A percentile compares a stretch with the other conserved stretches of the same genome.
phyloP scores from a whole-genome alignment of 2,113 vertebrate species.

The Uropsilus gracilis region DNA sequence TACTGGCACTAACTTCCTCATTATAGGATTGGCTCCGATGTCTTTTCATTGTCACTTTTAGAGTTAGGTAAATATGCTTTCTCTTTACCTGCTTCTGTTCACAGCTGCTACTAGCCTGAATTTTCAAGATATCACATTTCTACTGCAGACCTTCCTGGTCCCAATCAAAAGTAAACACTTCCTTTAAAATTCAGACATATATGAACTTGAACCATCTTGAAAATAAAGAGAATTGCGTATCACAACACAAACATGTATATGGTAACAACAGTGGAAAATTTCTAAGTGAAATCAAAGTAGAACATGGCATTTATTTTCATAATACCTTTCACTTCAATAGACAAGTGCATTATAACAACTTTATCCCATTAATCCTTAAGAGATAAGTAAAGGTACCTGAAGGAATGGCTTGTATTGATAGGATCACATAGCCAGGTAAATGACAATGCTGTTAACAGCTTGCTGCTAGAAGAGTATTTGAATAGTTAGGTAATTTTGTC shows the following conservation, averaged over 20 bases:
- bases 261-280: conserved; percentile 40
- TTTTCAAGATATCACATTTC: conserved; percentile 57
- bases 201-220: conserved; percentile 50
- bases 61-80: conserved; percentile 57
- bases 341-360: conserved; percentile 45
- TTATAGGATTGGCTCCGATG: neutral
- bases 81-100: conserved; percentile 63
- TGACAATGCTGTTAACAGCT: neutral
- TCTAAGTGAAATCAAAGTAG: conserved; percentile 57
- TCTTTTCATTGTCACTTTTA: conserved; percentile 51
- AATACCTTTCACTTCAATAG: conserved; percentile 49
- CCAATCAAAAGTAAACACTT: conserved; percentile 52
- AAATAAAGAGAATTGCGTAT: conserved; percentile 11
- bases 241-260: conserved; percentile 35
- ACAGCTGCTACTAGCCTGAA: conserved; percentile 44
- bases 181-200: conserved; percentile 56
- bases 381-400: conserved; percentile 46
- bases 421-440: neutral
- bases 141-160: conserved; percentile 23
- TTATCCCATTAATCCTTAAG: conserved; percentile 54
- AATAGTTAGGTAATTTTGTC: neutral
- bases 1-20: neutral
- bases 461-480: neutral
- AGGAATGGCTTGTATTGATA: conserved; percentile 7
- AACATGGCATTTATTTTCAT: conserved; percentile 36